Evolutionary conservation across 2,113 vertebrate genomes (phyloP), one percentile per base, ranked within the genome.

Genomic region (Acrocephalus kingi): DNA sequence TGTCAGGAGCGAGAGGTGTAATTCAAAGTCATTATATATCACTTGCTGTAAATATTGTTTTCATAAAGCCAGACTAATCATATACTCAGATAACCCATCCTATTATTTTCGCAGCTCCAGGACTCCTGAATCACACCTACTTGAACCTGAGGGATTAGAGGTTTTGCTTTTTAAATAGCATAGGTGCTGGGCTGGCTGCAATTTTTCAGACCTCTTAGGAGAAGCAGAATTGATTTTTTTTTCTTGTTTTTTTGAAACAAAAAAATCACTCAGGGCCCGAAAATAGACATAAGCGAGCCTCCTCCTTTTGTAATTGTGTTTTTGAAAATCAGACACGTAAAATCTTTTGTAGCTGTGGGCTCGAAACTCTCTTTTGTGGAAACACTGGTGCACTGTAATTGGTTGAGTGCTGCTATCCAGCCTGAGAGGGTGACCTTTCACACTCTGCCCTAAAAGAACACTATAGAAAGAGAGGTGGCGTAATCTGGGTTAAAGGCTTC

Each of bases 401-500:
- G 98, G 98, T 97, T 97, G 98, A 98, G 98, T 98, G 98, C 97
- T 97, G 96, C 98, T 97, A 98, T 99, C 98, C 98, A 98, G 98
- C 98, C 98, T 98, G 98, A 99, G 98, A 98, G 98, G 98, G 95
- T 99, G 98, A 99, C 98, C 98, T 99, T 99, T 98, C 97, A 98
- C 97, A 98, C 97, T 97, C 97, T 97, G 98, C 96, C 97, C 97
- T 98, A 97, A 98, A 99, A 98, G 98, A 98, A 97, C 98, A 97
- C 98, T 98, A 99, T 98, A 98, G 98, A 98, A 97, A 96, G 97
- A 98, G 97, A 98, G 98, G 97, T 97, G 98, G 98, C 96, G 96
- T 98, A 99, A 99, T 99, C 98, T 98, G 98, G 98, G 98, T 98
- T 98, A 99, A 99, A 99, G 98, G 97, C 98, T 99, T 98, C 98